Base-by-base conservation (phyloP, 2,888 invertebrate genomes). In the Tetrapedia diversipes region DNA sequence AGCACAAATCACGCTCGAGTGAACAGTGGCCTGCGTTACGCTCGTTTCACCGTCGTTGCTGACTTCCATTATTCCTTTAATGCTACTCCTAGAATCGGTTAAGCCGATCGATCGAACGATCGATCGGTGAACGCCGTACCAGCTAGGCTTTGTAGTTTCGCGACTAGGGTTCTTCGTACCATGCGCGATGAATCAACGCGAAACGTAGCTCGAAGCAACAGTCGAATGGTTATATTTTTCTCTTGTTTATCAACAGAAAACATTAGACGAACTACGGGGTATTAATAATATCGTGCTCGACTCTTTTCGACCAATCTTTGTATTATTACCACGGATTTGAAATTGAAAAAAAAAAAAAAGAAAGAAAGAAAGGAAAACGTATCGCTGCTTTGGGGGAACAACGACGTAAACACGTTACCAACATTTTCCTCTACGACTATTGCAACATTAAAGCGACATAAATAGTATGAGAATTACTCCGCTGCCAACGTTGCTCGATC, bases 1-100 rank as follows among this genome's bases (percentile, higher is more conserved):
- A 77, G 69, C 54, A 71, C 73, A 47, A 71, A 71, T 73, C 67
- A 77, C 56, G 82, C 66, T 72, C 67, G 59, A 72, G 24, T 41
- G 51, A 78, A 53, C 71, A 65, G 32, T 22, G 39, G 24, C 10
- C 49, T 37, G 65, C 37, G 54, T 75, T 65, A 60, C 43, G 59
- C 60, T 16, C 16, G 54, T 43, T 57, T 49, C 47, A 19, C 57
- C 43, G 11, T 47, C 43, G 8, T 51, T 39, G n/a, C 14, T 43
- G 2, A 19, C 39, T 64, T 59, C 57, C 60, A 64, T 75, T 72
- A 72, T 66, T 60, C 37, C 14, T 57, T 8, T 14, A 37, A 27
- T 22, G 47, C 4, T 39, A 24, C 22, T 14, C 8, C 47, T 22
- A n/a, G 14, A 41, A 22, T 16, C 19, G 11, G 4, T 1, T 16